Evolutionary conservation across 2,888 invertebrate genomes (phyloP), one percentile per base, ranked within the genome.

Genomic region (Philhelius pedissequus): DNA sequence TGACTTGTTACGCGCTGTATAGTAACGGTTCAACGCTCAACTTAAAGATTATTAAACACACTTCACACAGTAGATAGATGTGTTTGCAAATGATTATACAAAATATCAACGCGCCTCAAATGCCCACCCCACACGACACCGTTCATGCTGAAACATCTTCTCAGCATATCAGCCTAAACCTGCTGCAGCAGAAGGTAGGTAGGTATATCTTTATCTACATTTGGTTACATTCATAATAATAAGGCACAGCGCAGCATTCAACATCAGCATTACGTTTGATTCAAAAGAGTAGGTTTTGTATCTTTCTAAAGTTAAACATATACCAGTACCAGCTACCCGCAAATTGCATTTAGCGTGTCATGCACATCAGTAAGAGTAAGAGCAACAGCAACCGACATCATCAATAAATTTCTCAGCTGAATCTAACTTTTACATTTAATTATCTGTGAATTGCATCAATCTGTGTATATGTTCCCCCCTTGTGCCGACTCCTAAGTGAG

Each of bases 371-470:
- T 54, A 70, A 70, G 71, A 58, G 58, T 66, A 76, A 70, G 64
- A 75, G 58, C 60, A 70, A 70, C 76, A 58, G 58, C 70, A 76
- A 70, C 75, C 74, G 70, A 75, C 84, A 84, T 84, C 84, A 79
- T 84, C 84, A 84, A 84, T 84, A 84, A 83, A 84, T 84, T 84
- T 79, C 79, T 66, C 84, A 75, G 70, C 70, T 84, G 84, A 84
- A 84, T 80, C 75, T 84, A 75, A 84, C 84, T 84, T 84, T 84
- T 84, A 84, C 84, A 84, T 83, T 86, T 86, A 86, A 86, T 86
- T 86, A 86, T 82, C 86, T 83, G 86, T 75, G 86, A 86, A 86
- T 86, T 86, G 82, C 82, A 86, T 86, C 86, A 83, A 84, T 84
- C 80, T 84, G 70, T 38, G 50, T 60, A 60, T 35, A 8, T 35